Conservation (phyloP, 1,140 invertebrate genomes). For the Drosophila lowei region DNA sequence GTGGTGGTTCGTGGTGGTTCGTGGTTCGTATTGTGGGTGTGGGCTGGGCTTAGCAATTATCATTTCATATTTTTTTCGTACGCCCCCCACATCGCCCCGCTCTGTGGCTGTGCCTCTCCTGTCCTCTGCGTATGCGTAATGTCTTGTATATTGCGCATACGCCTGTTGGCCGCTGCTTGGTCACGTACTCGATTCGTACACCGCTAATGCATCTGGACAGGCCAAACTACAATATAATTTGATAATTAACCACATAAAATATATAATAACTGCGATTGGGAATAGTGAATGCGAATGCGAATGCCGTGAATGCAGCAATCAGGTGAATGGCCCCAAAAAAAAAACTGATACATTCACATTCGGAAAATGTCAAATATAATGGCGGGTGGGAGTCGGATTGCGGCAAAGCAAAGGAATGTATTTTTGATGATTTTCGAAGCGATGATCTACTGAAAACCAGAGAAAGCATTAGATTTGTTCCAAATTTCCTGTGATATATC, state of each 20-base stretch:
- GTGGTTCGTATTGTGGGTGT: not conserved
- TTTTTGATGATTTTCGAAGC: no score
- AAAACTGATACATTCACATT: not conserved
- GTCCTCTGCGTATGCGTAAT: slow-evolving; percentile 65
- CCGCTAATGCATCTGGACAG: slow-evolving; percentile 62
- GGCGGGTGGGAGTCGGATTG: not conserved
- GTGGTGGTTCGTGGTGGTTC: slow-evolving; percentile 9
- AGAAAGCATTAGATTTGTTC: not conserved
- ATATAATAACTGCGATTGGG: slow-evolving; percentile 40
- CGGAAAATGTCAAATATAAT: slow-evolving; percentile 17
- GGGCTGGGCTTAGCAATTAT: slow-evolving; percentile 54
- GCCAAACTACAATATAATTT: slow-evolving; percentile 59
- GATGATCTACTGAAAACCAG: no score
- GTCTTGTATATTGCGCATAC: slow-evolving; percentile 59
- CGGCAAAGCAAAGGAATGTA: not conserved
- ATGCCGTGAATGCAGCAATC: not conserved
- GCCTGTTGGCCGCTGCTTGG: slow-evolving; percentile 39
- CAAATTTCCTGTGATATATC: not conserved
- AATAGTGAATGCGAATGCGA: slow-evolving; percentile 27
- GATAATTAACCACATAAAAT: slow-evolving; percentile 68
- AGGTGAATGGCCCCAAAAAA: slow-evolving; percentile 16
- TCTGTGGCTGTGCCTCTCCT: slow-evolving; percentile 8
- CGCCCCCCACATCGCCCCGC: not conserved
- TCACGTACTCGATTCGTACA: slow-evolving; percentile 34
- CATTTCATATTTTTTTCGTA: slow-evolving; percentile 30